Base-by-base conservation (phyloP, 2,888 invertebrate species). In the Steinernema hermaphroditum region DNA sequence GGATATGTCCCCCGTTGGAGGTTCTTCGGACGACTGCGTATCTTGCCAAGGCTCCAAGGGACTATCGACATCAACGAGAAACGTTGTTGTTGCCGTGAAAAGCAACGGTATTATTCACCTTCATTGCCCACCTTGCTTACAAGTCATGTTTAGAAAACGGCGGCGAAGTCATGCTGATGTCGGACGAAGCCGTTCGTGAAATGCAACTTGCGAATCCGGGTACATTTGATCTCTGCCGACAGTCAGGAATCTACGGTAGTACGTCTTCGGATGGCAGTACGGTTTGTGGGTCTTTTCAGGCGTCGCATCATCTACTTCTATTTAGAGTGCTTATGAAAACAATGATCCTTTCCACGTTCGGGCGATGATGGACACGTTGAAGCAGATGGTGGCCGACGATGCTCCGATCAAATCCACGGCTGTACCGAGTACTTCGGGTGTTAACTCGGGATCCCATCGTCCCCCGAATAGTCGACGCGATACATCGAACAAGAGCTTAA, bases 341-440 rank as follows among this genome's bases (percentile, higher is more conserved):
- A 68, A 69, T 27, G 73, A 74, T 46, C 74, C 73, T 8, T 73
- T 69, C 46, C 75, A 73, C 43, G 80, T 83, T 19, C 77, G 80
- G 1, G 75, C 80, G n/a, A 77, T 82, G 57, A 73, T 83, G 72
- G 83, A 83, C 74, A 83, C 80, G 41, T 78, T 83, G 79, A 82
- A 82, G 54, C 82, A 83, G 72, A 83, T 83, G 79, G 77, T 82
- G n/a, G 80, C 80, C 8, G 77, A 78, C 29, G 83, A 83, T 44
- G 76, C 71, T 12, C 37, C 44, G 68, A 72, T 2, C 73, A 75
- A 29, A 70, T 73, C 14, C 68, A 54, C 41, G 12, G 62, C 16
- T 12, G 19, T 9, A 12, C 32, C 32, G 32, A 32, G 62, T 27
- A 29, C 62, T 29, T 62, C 62, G 1, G 34, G 62, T 8, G n/a